Percentiles rank a stretch among this genome's conserved stretches.
These are phyloP conservation scores for Platycnemis pennipes DNA, from an alignment of 2,888 invertebrate genomes.

Conservation along the genomic window DNA sequence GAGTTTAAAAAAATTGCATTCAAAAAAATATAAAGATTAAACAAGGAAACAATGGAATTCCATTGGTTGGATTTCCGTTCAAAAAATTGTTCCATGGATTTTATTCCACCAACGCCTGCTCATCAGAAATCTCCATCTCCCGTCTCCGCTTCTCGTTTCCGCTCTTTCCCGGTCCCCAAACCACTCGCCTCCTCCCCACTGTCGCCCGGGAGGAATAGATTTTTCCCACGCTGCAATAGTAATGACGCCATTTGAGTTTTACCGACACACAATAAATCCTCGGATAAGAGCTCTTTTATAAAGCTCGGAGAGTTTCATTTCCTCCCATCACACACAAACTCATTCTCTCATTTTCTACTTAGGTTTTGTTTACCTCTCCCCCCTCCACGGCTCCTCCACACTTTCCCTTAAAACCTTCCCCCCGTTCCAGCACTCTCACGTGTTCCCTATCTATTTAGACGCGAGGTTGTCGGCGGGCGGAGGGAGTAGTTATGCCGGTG, in stretches of 20 bases:
- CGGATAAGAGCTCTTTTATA: conserved; percentile 51
- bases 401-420: background rate
- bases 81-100: background rate
- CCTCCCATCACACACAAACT: conserved; percentile 18
- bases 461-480: background rate
- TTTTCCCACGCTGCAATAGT: conserved; percentile 43
- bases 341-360: conserved; percentile 34
- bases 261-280: conserved; percentile 43
- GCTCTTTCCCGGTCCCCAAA: background rate
- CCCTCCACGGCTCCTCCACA: background rate
- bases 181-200: background rate
- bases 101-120: conserved; percentile 4
- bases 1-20: background rate
- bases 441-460: background rate
- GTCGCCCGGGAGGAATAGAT: conserved; percentile 27
- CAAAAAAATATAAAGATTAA: background rate
- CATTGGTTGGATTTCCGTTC: background rate
- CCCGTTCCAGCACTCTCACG: background rate
- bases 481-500: conserved; percentile 1
- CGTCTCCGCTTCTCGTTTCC: background rate
- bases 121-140: background rate
- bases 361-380: conserved; percentile 38
- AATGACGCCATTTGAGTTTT: conserved; percentile 36
- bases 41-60: background rate
- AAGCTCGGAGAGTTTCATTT: conserved; percentile 20